Base-by-base conservation (phyloP, 1,140 invertebrate genomes). In the Babylonia areolata region DNA sequence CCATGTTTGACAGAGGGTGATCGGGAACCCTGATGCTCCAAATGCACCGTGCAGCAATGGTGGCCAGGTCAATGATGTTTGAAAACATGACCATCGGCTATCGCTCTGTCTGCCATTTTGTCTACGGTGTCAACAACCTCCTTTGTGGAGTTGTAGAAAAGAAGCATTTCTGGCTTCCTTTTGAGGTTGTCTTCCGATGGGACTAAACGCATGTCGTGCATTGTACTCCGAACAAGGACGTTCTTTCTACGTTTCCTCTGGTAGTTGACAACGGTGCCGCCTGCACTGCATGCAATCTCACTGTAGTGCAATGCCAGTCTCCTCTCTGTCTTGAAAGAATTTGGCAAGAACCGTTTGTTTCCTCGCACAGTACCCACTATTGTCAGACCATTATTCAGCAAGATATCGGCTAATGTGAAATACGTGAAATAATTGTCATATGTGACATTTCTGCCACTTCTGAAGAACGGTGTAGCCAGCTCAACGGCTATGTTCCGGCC, bases 91-190 rank as follows among this genome's bases (percentile, higher is more conserved):
- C 81, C 80, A 91, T 78, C 39, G 90, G 86, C 90, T 88, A 91
- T 35, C 89, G 54, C 23, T 85, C 86, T 3, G 85, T 90, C 58
- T 85, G 87, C 81, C 42, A 89, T 39, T 51, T 88, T 64, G 85
- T 91, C 88, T n/a, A 95, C 81, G 11, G 88, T 91, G 86, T 95
- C 94, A 2, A 95, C 94, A 71, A 93, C 94, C 42, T 93, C 92
- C 92, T 95, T 95, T 9, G 92, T 94, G 64, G 86, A 84, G 88
- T 94, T 94, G 89, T 95, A 95, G 75, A 90, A 90, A 9, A 87
- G 54, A 64, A 95, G 91, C 64, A 95, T 94, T 31, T 94, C 90
- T 77, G 94, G 94, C 88, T 73, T 73, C 9, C 31, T 73, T 58
- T 58, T 12, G 6, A 20, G 15, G 5, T 20, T 17, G 31, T 12